Percentiles rank a stretch among this genome's conserved stretches.
phyloP scores from a whole-genome alignment of 1,140 invertebrate genomes.

The Camponotus pennsylvanicus region DNA sequence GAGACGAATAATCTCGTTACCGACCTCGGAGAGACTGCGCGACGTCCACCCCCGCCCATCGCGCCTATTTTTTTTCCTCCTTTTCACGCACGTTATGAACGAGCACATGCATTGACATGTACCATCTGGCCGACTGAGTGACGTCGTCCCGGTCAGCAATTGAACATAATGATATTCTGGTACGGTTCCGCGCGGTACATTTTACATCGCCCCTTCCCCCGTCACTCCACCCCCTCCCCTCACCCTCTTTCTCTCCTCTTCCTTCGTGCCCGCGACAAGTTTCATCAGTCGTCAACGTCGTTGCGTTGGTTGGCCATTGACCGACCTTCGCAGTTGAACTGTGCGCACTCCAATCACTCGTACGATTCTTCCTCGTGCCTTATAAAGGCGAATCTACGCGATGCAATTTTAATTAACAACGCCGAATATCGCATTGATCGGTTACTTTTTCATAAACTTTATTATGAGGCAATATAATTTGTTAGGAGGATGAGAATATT shows the following conservation, averaged over 20 bases:
- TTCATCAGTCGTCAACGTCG: background rate
- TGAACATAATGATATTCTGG: conserved; percentile 75
- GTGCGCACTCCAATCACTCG: conserved; percentile 57
- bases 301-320: conserved; percentile 75
- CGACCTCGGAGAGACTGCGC: background rate
- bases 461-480: background rate
- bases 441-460: background rate
- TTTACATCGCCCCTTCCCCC: conserved; percentile 48
- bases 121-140: conserved; percentile 64
- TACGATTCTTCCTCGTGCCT: conserved; percentile 20
- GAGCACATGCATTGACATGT: conserved; percentile 66
- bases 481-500: no score
- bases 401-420: background rate
- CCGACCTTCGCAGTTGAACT: conserved; percentile 77
- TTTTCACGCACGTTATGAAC: background rate
- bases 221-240: no score
- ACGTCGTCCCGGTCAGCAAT: conserved; percentile 65
- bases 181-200: conserved; percentile 47
- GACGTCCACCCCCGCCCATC: background rate
- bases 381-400: conserved; percentile 35
- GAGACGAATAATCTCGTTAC: conserved; percentile 24
- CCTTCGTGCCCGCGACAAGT: conserved; percentile 4
- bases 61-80: background rate
- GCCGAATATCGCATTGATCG: background rate
- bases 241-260: background rate